Evolutionary conservation across 92 coral and sea anemone genomes (phyloP).

Genomic region (Scolanthus callimorphus): DNA sequence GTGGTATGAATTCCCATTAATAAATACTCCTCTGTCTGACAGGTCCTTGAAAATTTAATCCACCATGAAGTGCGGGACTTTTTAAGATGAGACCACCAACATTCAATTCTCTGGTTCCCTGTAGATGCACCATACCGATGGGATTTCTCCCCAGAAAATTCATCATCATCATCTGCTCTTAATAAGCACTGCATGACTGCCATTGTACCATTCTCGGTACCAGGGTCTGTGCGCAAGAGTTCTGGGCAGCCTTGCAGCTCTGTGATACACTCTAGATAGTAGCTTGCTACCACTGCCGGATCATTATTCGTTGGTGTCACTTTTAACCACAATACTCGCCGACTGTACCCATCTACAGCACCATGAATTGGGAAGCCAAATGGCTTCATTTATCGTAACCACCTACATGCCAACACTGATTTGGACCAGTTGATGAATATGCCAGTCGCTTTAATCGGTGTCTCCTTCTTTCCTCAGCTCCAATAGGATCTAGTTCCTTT

Average conservation of each 20-base stretch:
- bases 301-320: constrained; percentile 11
- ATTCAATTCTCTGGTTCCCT: constrained; percentile 18
- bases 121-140: constrained; percentile 27
- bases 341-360: constrained; percentile 19
- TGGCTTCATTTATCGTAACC: constrained; percentile 2
- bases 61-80: constrained; percentile 18
- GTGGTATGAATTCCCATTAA: constrained; percentile 4
- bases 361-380: constrained; percentile 14
- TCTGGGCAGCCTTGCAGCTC: constrained; percentile 16
- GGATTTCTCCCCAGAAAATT: constrained; percentile 14
- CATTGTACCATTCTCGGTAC: constrained; percentile 23
- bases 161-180: constrained; percentile 21
- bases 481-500: too few species aligned
- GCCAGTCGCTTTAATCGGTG: background rate
- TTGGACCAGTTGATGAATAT: constrained; percentile 2
- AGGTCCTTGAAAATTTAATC: constrained; percentile 25
- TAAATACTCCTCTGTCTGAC: constrained; percentile 5
- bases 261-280: constrained; percentile 10
- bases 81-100: constrained; percentile 22
- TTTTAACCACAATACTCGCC: constrained; percentile 23
- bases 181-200: constrained; percentile 19
- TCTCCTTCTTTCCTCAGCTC: too few species aligned
- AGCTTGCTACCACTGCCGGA: constrained; percentile 2
- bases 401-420: background rate
- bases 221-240: constrained; percentile 15